These are phyloP conservation scores for Octodonta nipae DNA, from an alignment of 2,888 invertebrate genomes.

Conservation along the genomic window DNA sequence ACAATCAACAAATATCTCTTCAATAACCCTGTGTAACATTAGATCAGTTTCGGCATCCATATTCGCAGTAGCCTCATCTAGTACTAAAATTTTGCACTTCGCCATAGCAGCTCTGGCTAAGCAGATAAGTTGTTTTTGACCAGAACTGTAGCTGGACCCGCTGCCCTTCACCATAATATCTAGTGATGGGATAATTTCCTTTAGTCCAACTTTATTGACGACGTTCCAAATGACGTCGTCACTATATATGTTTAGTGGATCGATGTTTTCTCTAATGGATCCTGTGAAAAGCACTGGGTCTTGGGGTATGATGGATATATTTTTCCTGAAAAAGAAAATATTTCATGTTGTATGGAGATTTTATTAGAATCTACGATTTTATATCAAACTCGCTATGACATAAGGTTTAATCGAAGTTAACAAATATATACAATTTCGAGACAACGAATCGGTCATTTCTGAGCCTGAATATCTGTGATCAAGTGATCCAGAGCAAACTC, in stretches of 20 bases:
- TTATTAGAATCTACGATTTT: too few species aligned
- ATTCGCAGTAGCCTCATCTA: constrained; percentile 68
- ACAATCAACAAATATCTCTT: constrained; percentile 57
- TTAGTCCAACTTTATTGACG: constrained; percentile 27
- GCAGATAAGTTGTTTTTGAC: constrained; percentile 54
- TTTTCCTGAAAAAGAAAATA: constrained; percentile 26
- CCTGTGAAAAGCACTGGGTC: constrained; percentile 40
- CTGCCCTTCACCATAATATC: constrained; percentile 11
- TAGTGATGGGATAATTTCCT: constrained; percentile 27
- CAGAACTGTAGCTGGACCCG: constrained; percentile 24
- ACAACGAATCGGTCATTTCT: too few species aligned
- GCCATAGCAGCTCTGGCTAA: constrained; percentile 50
- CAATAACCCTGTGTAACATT: constrained; percentile 61
- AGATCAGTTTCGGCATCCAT: constrained; percentile 66
- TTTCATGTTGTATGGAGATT: too few species aligned
- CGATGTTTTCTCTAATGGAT: constrained; percentile 35
- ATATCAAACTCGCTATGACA: too few species aligned
- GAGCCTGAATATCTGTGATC: too few species aligned
- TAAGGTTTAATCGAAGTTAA: too few species aligned
- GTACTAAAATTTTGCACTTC: constrained; percentile 26
- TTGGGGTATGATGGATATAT: constrained; percentile 39
- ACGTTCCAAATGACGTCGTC: constrained; percentile 20
- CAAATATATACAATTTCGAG: too few species aligned
- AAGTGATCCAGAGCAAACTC: too few species aligned
- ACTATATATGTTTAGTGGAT: constrained; percentile 15